A percentile compares a stretch with the other conserved stretches of the same genome.
Conservation (phyloP, 2,113 vertebrate species). For the Callocephalon fimbriatum region DNA sequence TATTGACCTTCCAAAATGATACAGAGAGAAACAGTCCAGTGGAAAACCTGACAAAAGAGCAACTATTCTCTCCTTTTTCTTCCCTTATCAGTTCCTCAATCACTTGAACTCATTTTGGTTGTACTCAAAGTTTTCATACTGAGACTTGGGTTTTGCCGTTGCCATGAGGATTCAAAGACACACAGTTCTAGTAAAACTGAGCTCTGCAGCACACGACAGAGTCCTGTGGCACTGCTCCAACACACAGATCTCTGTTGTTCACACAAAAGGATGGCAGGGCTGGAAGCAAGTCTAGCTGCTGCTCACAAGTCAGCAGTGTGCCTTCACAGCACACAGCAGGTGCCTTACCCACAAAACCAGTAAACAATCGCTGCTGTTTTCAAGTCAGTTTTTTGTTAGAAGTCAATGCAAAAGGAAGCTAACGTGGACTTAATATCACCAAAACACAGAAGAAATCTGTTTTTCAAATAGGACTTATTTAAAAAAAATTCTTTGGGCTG, state of each 20-base stretch:
- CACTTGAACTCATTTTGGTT: background rate
- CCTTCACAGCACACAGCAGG: background rate
- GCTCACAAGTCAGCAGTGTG: background rate
- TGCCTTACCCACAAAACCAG: background rate
- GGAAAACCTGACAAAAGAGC: background rate
- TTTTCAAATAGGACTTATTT: background rate
- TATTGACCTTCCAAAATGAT: background rate
- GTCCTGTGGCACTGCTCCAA: background rate
- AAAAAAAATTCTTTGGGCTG: background rate
- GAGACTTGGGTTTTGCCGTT: background rate
- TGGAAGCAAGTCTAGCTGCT: background rate
- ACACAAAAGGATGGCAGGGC: background rate
- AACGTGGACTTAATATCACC: fast-evolving
- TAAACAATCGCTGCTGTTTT: background rate
- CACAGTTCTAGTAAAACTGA: background rate
- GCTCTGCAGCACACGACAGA: background rate
- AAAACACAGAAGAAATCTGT: fast-evolving
- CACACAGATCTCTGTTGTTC: background rate
- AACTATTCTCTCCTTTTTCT: background rate
- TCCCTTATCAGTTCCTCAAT: background rate
- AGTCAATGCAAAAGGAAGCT: background rate
- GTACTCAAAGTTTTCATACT: background rate
- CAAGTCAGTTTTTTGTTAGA: background rate
- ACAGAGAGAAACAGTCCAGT: background rate
- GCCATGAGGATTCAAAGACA: fast-evolving